These are phyloP conservation scores for Micrastur ruficollis DNA, from an alignment of 2,797 vertebrate species.

Conservation along the genomic window DNA sequence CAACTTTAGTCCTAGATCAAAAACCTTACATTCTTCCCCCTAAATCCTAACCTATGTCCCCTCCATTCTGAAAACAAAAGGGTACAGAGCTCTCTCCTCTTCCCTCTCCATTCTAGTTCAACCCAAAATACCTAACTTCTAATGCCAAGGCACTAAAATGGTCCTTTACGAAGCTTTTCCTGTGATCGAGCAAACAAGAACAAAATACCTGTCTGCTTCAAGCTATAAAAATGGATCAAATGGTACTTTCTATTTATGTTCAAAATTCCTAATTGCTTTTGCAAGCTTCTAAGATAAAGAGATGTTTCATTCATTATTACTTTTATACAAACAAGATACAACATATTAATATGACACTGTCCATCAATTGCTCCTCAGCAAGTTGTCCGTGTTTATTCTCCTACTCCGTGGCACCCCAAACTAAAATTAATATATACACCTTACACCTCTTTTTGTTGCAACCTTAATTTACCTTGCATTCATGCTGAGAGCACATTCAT, in stretches of 20 bases:
- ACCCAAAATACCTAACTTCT: background rate
- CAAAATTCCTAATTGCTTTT: background rate
- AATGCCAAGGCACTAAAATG: background rate
- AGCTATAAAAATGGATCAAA: background rate
- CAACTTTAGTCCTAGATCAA: background rate
- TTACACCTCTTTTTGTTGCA: constrained; percentile 13
- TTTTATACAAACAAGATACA: background rate
- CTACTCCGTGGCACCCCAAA: background rate
- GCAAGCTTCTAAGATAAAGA: background rate
- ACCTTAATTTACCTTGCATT: constrained; percentile 20
- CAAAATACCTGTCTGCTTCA: background rate
- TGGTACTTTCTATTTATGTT: background rate
- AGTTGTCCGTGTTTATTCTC: background rate
- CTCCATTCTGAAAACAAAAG: background rate
- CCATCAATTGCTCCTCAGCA: background rate
- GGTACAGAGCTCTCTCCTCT: background rate
- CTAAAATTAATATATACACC: background rate
- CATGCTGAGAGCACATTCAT: constrained; percentile 27
- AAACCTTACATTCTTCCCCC: background rate
- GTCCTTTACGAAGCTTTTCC: background rate
- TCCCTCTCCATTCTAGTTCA: background rate
- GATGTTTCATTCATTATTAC: background rate
- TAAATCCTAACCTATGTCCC: background rate
- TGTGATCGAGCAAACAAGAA: background rate
- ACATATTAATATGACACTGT: background rate